These are phyloP conservation scores for Hymenochirus boettgeri DNA, from an alignment of 2,113 vertebrate species.

Conservation along the genomic window DNA sequence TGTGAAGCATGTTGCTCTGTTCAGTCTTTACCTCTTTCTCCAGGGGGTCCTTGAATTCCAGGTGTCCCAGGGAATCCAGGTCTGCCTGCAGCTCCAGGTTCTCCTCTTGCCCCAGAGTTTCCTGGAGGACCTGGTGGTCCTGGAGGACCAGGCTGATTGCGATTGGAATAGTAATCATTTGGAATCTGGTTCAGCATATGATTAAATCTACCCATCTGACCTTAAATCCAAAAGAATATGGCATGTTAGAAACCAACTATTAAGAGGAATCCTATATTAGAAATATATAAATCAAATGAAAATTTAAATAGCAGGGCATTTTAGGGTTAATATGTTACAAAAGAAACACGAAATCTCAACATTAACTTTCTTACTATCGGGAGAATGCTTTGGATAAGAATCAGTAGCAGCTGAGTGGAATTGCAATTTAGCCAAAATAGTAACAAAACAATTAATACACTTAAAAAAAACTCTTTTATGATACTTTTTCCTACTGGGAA, in stretches of 20 bases:
- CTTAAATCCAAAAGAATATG: constrained; percentile 53
- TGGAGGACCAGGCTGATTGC: constrained; percentile 80
- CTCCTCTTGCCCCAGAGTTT: constrained; percentile 75
- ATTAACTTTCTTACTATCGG: neutral
- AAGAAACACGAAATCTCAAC: neutral
- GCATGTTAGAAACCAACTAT: neutral
- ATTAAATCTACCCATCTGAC: constrained; percentile 88
- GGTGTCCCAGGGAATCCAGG: constrained; percentile 86
- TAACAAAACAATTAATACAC: constrained; percentile 11
- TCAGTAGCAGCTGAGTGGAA: neutral
- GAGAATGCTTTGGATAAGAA: neutral
- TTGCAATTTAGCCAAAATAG: neutral
- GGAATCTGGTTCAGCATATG: constrained; percentile 94
- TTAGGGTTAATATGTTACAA: neutral
- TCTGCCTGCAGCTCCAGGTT: constrained; percentile 78
- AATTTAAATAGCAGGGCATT: neutral
- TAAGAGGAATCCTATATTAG: neutral
- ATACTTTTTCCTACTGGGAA: neutral
- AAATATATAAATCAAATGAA: neutral
- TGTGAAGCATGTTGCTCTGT: no score
- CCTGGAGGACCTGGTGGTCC: constrained; percentile 80
- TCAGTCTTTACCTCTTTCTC: constrained; percentile 77
- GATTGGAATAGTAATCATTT: constrained; percentile 74
- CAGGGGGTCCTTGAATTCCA: constrained; percentile 78
- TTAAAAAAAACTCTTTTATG: neutral